Base-by-base conservation (phyloP, 2,113 vertebrate genomes). In the Marmota monax region DNA sequence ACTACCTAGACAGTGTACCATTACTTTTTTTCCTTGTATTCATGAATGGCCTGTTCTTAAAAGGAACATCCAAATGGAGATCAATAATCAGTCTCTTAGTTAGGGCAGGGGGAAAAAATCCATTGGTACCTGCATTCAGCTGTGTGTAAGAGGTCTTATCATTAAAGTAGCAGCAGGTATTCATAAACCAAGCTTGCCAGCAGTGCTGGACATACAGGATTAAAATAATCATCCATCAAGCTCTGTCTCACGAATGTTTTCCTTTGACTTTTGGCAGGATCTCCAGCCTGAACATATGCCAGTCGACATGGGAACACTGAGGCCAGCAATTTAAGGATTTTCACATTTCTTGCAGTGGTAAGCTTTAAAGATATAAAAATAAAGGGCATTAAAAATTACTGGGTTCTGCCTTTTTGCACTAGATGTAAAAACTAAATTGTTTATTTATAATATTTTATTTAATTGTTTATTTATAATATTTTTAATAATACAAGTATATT, bases 251-350 rank as follows among this genome's bases (percentile, higher is more conserved):
- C 98, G 83, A 98, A 96, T 96, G 87, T 98, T 98, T 98, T 97
- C 87, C 92, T 98, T 97, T 98, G 96, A 97, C 97, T 99, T 98
- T 98, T 98, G 98, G 97, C 98, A 99, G 99, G 97, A 97, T 98
- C 96, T 83, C 85, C 84, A 92, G 79, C 82, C 97, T 97, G 98
- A 98, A 92, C 92, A 94, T 23, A 58, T 96, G 98, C 97, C 98
- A 97, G 94, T 70, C 96, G 97, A 93, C 87, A 96, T 97, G 97
- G 95, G 95, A 98, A 96, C 96, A 96, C 95, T 67, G 98, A 98
- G 97, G 97, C 96, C 98, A 96, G 89, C 94, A 92, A 87, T 97
- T 98, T 98, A 97, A 98, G 97, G 96, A 98, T 98, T 98, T 98
- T 98, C 97, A 87, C 93, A 2, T 98, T 97, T 3, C 92, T 94